A percentile compares a stretch with the other conserved stretches of the same genome.
Conservation (phyloP, 1,140 invertebrate genomes). For the Cataglyphis hispanica region DNA sequence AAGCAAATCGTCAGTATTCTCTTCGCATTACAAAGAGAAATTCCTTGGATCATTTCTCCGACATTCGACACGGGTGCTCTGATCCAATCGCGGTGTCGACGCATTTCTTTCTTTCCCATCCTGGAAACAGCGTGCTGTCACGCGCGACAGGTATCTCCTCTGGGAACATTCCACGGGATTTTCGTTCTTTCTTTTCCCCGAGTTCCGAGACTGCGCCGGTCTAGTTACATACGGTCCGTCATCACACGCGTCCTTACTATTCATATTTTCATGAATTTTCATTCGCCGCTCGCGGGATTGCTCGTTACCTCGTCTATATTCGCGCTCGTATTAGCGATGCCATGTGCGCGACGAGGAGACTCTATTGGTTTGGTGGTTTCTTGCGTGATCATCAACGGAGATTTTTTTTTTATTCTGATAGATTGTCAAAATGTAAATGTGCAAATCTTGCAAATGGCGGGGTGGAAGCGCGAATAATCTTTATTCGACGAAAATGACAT, state of each 20-base stretch:
- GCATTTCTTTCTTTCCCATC: neutral
- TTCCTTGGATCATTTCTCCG: neutral
- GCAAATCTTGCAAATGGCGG: slow-evolving; percentile 15
- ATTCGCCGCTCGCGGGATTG: slow-evolving; percentile 71
- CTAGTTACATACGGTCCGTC: slow-evolving; percentile 8
- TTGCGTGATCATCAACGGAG: neutral
- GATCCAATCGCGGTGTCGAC: neutral
- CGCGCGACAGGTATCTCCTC: slow-evolving; percentile 10
- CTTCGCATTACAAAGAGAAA: neutral
- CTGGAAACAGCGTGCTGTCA: neutral
- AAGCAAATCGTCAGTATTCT: neutral
- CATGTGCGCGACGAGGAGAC: neutral
- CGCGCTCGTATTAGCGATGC: slow-evolving; percentile 27
- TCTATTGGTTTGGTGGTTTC: slow-evolving; percentile 19
- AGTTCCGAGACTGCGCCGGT: slow-evolving; percentile 17
- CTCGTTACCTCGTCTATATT: slow-evolving; percentile 70
- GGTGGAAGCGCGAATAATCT: slow-evolving; percentile 44
- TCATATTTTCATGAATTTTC: slow-evolving; percentile 85
- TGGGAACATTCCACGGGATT: slow-evolving; percentile 28
- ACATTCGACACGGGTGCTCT: neutral
- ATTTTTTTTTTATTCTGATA: slow-evolving; percentile 50
- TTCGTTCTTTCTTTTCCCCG: slow-evolving; percentile 18
- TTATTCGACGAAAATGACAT: slow-evolving; percentile 57
- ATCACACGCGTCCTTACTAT: slow-evolving; percentile 77
- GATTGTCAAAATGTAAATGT: slow-evolving; percentile 61